Conservation (phyloP, 2,888 invertebrate genomes). For the Drosophila emarginata region DNA sequence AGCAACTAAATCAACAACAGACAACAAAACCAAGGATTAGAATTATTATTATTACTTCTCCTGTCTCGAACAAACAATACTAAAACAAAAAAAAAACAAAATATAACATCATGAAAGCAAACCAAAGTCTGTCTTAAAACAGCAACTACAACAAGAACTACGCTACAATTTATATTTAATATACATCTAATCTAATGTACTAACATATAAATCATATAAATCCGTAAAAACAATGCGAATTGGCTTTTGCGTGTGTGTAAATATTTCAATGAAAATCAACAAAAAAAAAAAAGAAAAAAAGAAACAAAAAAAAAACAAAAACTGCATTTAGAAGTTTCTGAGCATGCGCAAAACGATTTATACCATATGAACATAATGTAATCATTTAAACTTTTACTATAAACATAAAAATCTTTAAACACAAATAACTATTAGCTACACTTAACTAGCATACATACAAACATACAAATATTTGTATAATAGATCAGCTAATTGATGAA, state of each 20-base stretch:
- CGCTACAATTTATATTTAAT: slow-evolving; percentile 45
- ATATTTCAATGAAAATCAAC: slow-evolving; percentile 25
- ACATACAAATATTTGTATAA: slow-evolving; percentile 3
- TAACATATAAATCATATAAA: slow-evolving; percentile 12
- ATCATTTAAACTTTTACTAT: slow-evolving; percentile 45
- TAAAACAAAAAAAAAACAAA: slow-evolving; percentile 31
- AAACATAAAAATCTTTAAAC: slow-evolving; percentile 31
- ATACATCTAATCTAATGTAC: slow-evolving; percentile 13
- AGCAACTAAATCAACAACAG: slow-evolving; percentile 35
- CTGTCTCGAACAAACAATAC: slow-evolving; percentile 17
- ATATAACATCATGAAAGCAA: slow-evolving; percentile 36
- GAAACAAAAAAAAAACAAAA: slow-evolving; percentile 47
- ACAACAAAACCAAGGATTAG: background rate
- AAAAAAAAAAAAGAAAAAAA: slow-evolving; percentile 29
- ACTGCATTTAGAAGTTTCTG: slow-evolving; percentile 78
- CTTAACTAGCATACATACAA: slow-evolving; percentile 1
- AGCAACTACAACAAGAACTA: slow-evolving; percentile 39
- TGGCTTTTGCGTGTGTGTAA: slow-evolving; percentile 20
- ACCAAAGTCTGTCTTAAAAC: slow-evolving; percentile 39
- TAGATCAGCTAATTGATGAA: slow-evolving; percentile 49
- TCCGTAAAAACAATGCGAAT: slow-evolving; percentile 14
- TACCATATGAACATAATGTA: slow-evolving; percentile 50
- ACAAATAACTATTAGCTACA: slow-evolving; percentile 35
- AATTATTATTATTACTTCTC: background rate
- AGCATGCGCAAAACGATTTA: slow-evolving; percentile 77